Conservation (phyloP, 2,888 invertebrate species). For the Tenthredo amoena region DNA sequence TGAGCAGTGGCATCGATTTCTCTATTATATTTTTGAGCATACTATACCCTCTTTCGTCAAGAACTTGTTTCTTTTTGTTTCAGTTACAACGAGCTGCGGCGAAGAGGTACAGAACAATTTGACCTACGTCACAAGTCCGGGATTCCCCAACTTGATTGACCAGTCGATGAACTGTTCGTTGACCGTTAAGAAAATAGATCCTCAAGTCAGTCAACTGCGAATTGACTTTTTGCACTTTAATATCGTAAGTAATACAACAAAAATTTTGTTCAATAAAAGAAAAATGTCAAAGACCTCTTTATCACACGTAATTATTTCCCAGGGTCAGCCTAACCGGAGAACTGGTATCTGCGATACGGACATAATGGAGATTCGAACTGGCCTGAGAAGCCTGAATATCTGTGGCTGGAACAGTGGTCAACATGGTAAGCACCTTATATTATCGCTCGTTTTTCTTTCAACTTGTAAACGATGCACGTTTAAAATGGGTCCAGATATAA, state of each 20-base stretch:
- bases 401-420: conserved; percentile 93
- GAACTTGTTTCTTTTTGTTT: neutral
- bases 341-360: conserved; percentile 91
- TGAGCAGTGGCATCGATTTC: conserved; percentile 21
- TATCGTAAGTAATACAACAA: conserved; percentile 80
- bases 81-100: conserved; percentile 88
- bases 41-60: neutral
- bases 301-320: conserved; percentile 63
- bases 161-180: conserved; percentile 86
- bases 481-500: neutral
- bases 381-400: conserved; percentile 79
- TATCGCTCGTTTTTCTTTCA: neutral
- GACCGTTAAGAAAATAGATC: conserved; percentile 87
- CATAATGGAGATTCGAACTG: conserved; percentile 76
- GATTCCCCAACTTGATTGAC: conserved; percentile 88
- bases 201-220: conserved; percentile 90
- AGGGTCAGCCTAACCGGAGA: conserved; percentile 90
- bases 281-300: neutral
- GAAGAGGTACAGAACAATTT: conserved; percentile 87
- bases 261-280: neutral
- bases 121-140: conserved; percentile 91
- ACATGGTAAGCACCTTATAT: conserved; percentile 82
- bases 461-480: neutral
- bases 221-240: conserved; percentile 92
- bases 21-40: neutral